Evolutionary conservation across 2,113 vertebrate species (phyloP), one percentile per base, ranked within the genome.

Genomic region (Trinectes maculatus): DNA sequence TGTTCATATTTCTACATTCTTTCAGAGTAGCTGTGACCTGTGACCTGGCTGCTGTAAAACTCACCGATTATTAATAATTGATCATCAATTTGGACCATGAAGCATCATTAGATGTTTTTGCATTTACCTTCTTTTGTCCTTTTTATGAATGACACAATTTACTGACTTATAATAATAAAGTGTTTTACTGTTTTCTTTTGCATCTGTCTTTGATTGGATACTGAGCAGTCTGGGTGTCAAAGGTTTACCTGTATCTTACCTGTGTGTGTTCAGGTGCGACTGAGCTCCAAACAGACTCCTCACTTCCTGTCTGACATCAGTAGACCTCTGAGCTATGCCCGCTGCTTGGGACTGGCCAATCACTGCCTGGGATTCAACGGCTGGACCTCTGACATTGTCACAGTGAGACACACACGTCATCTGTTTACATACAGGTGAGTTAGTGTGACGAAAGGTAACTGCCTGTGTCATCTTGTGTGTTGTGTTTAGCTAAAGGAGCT

Each of bases 341-440:
- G 52, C 75, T 90, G 89, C 26, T 15, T 83, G 49, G 79, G 80
- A 1, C 72, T 90, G 74, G 89, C 87, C 79, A 89, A 90, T 83
- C 74, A 87, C 53, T 48, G 22, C 79, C 66, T 89, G n/a, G 87
- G 89, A 12, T 90, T 89, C 31, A 77, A 86, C 1, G 83, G 87
- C 29, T 90, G 89, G 89, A 85, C 69, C 58, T 86, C 77, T 60
- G 71, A 82, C 46, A 86, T 90, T 77, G 73, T 90, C 75, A 79
- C 75, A 13, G 89, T 90, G 25, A 85, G 78, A 63, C 12, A 26
- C n/a, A 15, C 28, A 1, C 11, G n/a, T 13, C 19, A 22, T 13
- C 1, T 1, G 4, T 13, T 5, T 4, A 21, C 1, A 28, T 1
- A 5, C 31, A 59, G 58, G n/a, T 33, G 47, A 43, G 34, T 40